Conservation (phyloP, 2,797 vertebrate species). For the Urocyon cinereoargenteus region DNA sequence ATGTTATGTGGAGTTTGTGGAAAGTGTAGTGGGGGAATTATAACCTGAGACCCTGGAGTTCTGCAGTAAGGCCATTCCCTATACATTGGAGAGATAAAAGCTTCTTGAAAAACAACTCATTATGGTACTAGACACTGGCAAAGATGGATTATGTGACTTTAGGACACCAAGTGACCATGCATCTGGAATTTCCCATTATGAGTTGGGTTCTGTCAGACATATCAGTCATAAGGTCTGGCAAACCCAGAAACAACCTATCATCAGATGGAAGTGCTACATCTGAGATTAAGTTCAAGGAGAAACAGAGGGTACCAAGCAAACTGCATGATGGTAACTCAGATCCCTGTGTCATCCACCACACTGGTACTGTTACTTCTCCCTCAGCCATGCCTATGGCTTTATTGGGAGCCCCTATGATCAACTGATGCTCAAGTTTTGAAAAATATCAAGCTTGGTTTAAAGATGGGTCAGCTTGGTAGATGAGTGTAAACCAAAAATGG, state of each 20-base stretch:
- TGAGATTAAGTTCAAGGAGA: not conserved
- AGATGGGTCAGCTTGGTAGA: not conserved
- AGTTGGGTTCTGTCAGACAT: not conserved
- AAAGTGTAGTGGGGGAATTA: not conserved
- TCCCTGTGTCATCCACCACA: not conserved
- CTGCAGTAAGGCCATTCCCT: not conserved
- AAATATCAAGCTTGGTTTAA: not conserved
- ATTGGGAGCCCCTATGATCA: not conserved
- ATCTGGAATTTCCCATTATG: not conserved
- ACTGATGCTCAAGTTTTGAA: not conserved
- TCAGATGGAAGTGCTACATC: not conserved
- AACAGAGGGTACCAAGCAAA: not conserved
- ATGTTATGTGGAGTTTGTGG: not conserved
- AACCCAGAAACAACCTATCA: not conserved
- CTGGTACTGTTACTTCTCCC: not conserved
- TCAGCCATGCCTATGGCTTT: not conserved
- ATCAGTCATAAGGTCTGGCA: not conserved
- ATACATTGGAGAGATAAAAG: not conserved
- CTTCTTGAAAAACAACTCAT: not conserved
- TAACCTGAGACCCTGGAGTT: not conserved
- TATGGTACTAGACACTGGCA: not conserved
- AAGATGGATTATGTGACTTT: not conserved
- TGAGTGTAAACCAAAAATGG: not conserved
- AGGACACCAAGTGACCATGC: not conserved
- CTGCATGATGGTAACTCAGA: not conserved